Evolutionary conservation across 2,113 vertebrate genomes (phyloP).

Genomic region (Corythornis vintsioides): DNA sequence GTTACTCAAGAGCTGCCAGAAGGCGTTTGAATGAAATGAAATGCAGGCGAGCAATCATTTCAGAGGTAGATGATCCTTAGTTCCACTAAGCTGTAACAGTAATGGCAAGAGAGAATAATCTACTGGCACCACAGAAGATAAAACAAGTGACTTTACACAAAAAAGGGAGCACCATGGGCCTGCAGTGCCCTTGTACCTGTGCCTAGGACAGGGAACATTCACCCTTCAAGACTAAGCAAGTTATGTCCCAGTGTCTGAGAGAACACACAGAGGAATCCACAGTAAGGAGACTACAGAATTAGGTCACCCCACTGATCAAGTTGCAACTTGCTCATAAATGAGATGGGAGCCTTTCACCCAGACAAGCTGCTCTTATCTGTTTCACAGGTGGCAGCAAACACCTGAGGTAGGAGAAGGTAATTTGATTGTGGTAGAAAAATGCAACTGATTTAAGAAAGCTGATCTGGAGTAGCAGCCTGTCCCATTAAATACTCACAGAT

Average conservation of each 20-base stretch:
- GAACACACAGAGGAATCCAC: background rate
- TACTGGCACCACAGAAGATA: background rate
- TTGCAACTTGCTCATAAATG: background rate
- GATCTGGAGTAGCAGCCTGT: background rate
- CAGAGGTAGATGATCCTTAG: background rate
- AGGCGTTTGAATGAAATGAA: background rate
- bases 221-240: background rate
- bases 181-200: background rate
- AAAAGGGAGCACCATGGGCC: background rate
- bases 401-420: background rate
- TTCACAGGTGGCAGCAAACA: background rate
- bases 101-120: background rate
- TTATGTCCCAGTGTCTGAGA: rapidly evolving
- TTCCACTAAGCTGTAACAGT: background rate
- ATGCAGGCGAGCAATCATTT: background rate
- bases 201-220: background rate
- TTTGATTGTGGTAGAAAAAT: background rate
- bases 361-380: background rate
- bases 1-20: background rate
- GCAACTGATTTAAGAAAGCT: background rate
- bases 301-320: background rate
- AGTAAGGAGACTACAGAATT: background rate
- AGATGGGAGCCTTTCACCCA: background rate
- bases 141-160: background rate
- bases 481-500: background rate